Evolutionary conservation across 2,888 invertebrate species (phyloP).

Genomic region (Sinohyriopsis cumingii): DNA sequence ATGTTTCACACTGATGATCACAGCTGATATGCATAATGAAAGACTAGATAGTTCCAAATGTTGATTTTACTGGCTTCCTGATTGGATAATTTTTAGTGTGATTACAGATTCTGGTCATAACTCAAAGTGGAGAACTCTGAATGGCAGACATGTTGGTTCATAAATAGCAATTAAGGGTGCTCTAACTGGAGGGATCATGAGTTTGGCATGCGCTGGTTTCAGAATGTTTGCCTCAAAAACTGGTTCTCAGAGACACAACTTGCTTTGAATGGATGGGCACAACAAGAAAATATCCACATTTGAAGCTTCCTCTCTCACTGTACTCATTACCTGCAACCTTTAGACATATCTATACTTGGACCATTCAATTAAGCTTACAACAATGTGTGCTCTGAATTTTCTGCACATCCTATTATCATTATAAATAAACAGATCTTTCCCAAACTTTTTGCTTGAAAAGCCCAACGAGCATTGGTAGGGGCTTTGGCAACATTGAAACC

Average conservation of each 20-base stretch:
- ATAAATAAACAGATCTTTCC: slow-evolving; percentile 31
- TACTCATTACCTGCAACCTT: slow-evolving; percentile 28
- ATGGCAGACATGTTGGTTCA: too few relatives aligned
- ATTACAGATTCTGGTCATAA: too few relatives aligned
- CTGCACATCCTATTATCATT: slow-evolving; percentile 11
- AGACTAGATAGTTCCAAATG: too few relatives aligned
- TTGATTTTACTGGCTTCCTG: too few relatives aligned
- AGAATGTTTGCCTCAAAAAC: slow-evolving; percentile 29
- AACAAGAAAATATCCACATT: slow-evolving; percentile 19
- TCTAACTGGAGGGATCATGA: slow-evolving; percentile 43
- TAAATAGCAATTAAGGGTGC: too few relatives aligned
- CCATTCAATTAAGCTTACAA: slow-evolving; percentile 29
- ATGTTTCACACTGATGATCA: too few relatives aligned
- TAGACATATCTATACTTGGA: slow-evolving; percentile 26
- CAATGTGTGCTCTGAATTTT: slow-evolving; percentile 19
- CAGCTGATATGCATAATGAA: too few relatives aligned
- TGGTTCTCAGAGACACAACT: slow-evolving; percentile 41
- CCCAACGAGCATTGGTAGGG: slow-evolving; percentile 5
- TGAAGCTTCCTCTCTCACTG: slow-evolving; percentile 31
- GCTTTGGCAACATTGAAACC: slow-evolving; percentile 6
- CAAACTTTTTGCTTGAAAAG: slow-evolving; percentile 10
- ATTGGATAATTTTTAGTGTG: too few relatives aligned
- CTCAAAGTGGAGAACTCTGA: too few relatives aligned
- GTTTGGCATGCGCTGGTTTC: slow-evolving; percentile 42
- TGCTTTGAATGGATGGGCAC: slow-evolving; percentile 45